A percentile compares a stretch with the other conserved stretches of the same genome.
Conservation (phyloP, 1,140 invertebrate genomes). For the Platorchestia sp. region DNA sequence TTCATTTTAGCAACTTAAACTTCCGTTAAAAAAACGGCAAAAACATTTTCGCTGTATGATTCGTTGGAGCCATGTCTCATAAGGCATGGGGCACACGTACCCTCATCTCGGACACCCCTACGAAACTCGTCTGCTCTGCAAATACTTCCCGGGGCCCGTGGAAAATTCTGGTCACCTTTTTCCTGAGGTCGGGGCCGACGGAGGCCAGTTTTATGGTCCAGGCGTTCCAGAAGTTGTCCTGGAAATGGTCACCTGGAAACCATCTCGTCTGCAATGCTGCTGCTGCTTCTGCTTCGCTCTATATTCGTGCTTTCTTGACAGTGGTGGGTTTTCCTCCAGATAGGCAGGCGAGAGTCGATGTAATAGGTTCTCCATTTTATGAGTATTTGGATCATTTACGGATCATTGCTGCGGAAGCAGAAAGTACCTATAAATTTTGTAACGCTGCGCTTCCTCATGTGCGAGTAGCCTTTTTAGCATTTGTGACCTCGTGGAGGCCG, state of each 20-base stretch:
- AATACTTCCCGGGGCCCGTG: background rate
- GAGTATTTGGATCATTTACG: background rate
- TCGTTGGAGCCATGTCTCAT: background rate
- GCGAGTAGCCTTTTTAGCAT: background rate
- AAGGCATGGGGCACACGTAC: slow-evolving; percentile 19
- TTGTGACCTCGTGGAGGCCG: background rate
- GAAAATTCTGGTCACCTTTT: slow-evolving; percentile 39
- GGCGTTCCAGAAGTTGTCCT: slow-evolving; percentile 52
- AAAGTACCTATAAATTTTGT: background rate
- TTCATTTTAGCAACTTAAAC: background rate
- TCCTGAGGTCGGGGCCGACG: slow-evolving; percentile 12
- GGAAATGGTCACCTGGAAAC: slow-evolving; percentile 53
- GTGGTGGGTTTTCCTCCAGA: background rate
- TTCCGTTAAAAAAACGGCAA: background rate
- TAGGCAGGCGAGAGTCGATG: background rate
- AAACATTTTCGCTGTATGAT: slow-evolving; percentile 20
- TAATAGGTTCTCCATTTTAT: background rate
- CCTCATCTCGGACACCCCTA: background rate
- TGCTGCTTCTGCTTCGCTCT: background rate
- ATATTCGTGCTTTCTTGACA: background rate
- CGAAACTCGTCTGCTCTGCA: background rate
- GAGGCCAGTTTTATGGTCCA: slow-evolving; percentile 46
- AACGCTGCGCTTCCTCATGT: background rate
- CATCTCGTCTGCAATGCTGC: slow-evolving; percentile 22
- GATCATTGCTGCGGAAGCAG: background rate